A percentile compares a stretch with the other conserved stretches of the same genome.
Conservation (phyloP, 37 sponge, comb jelly and placozoan species). For the Petrosia ficiformis region DNA sequence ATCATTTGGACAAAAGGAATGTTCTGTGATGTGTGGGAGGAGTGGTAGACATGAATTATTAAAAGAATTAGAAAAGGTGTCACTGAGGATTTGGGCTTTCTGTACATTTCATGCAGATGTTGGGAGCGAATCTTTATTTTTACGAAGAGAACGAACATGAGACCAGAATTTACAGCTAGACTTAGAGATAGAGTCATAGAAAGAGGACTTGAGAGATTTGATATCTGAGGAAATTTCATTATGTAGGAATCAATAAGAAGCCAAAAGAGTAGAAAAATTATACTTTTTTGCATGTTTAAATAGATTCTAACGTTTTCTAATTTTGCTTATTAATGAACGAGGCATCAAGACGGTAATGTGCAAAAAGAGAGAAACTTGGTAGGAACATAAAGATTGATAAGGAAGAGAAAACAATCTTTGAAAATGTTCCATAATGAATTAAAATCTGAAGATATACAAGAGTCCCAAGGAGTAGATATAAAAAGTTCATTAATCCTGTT, state of each 20-base stretch:
- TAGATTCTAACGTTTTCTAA: too few species aligned
- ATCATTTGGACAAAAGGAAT: too few species aligned
- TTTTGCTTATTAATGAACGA: too few species aligned
- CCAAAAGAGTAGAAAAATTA: too few species aligned
- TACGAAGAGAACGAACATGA: constrained; percentile 5
- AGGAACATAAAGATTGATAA: not conserved
- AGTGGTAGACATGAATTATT: too few species aligned
- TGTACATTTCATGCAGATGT: too few species aligned
- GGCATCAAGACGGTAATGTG: not conserved
- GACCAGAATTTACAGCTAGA: not conserved
- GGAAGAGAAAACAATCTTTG: not conserved
- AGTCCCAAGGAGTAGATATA: not conserved
- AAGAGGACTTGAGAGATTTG: not conserved
- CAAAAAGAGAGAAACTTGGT: not conserved
- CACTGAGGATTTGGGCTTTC: too few species aligned
- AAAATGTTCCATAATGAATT: not conserved
- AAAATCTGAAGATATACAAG: not conserved
- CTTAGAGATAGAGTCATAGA: not conserved
- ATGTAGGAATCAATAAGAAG: not conserved
- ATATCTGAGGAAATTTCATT: not conserved
- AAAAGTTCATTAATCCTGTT: not conserved
- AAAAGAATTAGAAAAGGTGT: too few species aligned
- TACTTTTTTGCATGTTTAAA: too few species aligned
- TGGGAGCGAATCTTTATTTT: constrained; percentile 6
- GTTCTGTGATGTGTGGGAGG: too few species aligned